Base-by-base conservation (phyloP, 2,113 vertebrate species). In the Scytalopus superciliaris region DNA sequence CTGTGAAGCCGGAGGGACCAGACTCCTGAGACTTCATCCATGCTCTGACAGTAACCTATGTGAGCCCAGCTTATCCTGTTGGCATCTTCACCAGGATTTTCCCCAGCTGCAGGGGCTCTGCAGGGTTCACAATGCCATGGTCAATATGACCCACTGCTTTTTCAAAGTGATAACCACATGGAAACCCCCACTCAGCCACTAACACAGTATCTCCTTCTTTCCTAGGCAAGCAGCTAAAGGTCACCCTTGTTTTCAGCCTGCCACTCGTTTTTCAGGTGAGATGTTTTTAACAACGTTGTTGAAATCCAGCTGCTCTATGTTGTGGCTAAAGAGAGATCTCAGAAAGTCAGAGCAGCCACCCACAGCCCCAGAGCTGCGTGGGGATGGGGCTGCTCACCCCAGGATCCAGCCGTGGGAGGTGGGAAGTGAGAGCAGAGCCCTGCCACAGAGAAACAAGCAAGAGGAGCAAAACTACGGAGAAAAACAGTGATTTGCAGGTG, bases 181-280 rank as follows among this genome's bases (percentile, higher is more conserved):
- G 73, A 86, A 90, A 75, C 3, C 60, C 47, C 64, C 55, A 3
- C 17, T 9, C 10, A 60, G 27, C n/a, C 28, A 33, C 72, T 45
- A 87, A 96, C 66, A 14, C n/a, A 7, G 19, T 21, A 22, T 84
- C 62, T 95, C 74, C 75, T 95, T 57, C 74, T 95, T 60, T 75
- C 74, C 25, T 19, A 97, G 97, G 86, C 53, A 95, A 90, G 59
- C 89, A 47, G 44, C 10, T 96, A 37, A 94, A 87, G 82, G 66
- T 70, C 79, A 50, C 12, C 56, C 33, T 96, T 52, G 56, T 81
- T 68, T 84, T 96, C 91, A 87, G 93, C 87, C 88, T 97, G 45
- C 92, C 52, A 1, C 77, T 97, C 1, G 3, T 97, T 74, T 93
- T 96, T 80, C 97, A 97, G 97, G 97, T 97, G 96, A 94, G 96